Base-by-base conservation (phyloP, 2,888 invertebrate genomes). In the Leucozona laternaria region DNA sequence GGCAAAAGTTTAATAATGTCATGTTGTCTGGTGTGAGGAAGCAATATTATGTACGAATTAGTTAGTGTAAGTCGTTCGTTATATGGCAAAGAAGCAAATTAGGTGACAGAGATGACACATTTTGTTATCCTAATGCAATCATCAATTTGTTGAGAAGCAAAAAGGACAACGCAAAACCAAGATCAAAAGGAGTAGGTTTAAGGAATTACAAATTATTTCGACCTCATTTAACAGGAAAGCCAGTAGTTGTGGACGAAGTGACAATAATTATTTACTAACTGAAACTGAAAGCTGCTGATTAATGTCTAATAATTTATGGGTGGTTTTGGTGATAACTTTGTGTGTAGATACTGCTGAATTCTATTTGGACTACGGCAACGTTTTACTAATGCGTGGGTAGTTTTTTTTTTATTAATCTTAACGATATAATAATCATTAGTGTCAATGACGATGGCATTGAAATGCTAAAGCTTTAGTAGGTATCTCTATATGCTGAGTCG, bases 121-220 rank as follows among this genome's bases (percentile, higher is more conserved):
- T 58, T 66, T 73, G 64, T 22, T 77, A 72, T 78, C 78, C 48
- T 60, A 22, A 68, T 68, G 68, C 31, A 62, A 31, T 68, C 60
- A 60, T 60, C 53, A 68, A 76, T 77, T 68, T 80, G 37, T 25
- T 48, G 25, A n/a, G 40, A 40, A 20, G 17, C 40, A 43, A 45
- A 62, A 22, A 28, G 45, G 55, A 73, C 11, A 40, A 48, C 7
- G 22, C 20, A n/a, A 15, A 53, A 50, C 28, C 3, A 68, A 57
- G 60, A 62, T 62, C 10, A 28, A 37, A 28, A 62, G 11, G 17
- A 25, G 28, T 28, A 45, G 7, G 4, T 31, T 34, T 31, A 50
- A 73, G 34, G 68, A 68, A 64, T 70, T 57, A 64, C 17, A 75
- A 70, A 83, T 83, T 60, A 53, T 60, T 83, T 82, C 78, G 60